Percentiles rank a stretch among this genome's conserved stretches.
phyloP scores from a whole-genome alignment of 2,113 vertebrate genomes.

The Dasypus novemcinctus region DNA sequence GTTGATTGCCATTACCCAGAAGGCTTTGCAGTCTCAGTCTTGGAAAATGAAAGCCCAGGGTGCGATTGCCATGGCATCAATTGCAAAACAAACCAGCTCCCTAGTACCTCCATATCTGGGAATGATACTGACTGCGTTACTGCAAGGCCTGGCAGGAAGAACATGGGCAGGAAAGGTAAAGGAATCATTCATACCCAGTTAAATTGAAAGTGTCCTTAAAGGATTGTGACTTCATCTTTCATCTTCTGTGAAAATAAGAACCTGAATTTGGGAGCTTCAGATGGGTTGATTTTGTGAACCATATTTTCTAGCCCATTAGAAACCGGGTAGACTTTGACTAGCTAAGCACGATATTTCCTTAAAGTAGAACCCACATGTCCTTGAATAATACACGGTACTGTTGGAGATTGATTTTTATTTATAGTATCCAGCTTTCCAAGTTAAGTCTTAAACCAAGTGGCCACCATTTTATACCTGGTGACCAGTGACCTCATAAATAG shows the following conservation, averaged over 20 bases:
- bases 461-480: neutral
- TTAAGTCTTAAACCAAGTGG: neutral
- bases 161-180: conserved; percentile 97
- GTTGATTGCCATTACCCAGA: conserved; percentile 94
- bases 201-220: neutral
- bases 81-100: conserved; percentile 94
- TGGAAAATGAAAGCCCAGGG: conserved; percentile 99
- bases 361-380: neutral
- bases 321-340: neutral
- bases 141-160: conserved; percentile 94
- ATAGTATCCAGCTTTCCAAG: neutral
- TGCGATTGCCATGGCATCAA: conserved; percentile 94
- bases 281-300: conserved; percentile 9
- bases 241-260: neutral
- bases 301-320: neutral
- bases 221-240: conserved; percentile 7
- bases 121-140: conserved; percentile 90
- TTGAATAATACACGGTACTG: neutral
- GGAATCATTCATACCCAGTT: neutral
- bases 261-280: neutral
- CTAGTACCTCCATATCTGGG: conserved; percentile 93
- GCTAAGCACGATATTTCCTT: neutral
- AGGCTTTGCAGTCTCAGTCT: conserved; percentile 95
- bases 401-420: neutral
- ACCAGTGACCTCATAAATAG: neutral